phyloP scores from a whole-genome alignment of 53 echinoderm and acorn worm genomes.

The Astropecten irregularis region DNA sequence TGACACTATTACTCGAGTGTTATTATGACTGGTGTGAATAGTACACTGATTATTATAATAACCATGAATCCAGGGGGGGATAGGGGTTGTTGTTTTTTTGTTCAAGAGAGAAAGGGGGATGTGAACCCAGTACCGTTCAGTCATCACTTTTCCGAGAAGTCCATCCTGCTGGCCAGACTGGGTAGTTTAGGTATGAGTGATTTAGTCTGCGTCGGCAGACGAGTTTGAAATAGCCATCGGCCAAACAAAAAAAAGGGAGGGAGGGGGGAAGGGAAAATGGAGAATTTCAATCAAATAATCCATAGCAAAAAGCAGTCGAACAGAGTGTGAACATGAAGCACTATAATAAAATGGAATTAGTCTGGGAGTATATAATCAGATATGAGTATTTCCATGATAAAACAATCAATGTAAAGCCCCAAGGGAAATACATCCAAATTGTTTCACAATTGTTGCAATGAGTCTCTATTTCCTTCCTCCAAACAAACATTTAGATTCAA shows the following conservation, averaged over 20 bases:
- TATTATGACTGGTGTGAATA: not conserved
- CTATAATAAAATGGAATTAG: no score
- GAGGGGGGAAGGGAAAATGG: constrained; percentile 14
- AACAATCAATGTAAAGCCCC: no score
- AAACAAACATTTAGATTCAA: no score
- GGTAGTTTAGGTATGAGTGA: constrained; percentile 99
- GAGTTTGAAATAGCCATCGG: not conserved
- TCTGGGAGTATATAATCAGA: no score
- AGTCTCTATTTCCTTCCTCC: no score
- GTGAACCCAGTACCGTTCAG: constrained; percentile 41
- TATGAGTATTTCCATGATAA: no score
- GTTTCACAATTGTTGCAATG: no score
- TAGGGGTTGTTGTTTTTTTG: not conserved
- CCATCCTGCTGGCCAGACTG: constrained; percentile 94
- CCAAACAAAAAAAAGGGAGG: not conserved
- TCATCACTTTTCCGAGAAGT: constrained; percentile 85
- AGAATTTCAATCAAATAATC: no score
- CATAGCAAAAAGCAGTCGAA: no score
- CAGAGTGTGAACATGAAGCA: no score
- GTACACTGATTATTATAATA: not conserved
- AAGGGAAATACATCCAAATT: no score
- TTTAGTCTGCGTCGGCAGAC: constrained; percentile 79
- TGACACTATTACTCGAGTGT: no score
- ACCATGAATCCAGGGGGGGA: not conserved
- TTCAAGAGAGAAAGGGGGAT: constrained; percentile 3